Evolutionary conservation across 2,888 invertebrate species (phyloP), one percentile per base, ranked within the genome.

Genomic region (Xanthorhoe designata): DNA sequence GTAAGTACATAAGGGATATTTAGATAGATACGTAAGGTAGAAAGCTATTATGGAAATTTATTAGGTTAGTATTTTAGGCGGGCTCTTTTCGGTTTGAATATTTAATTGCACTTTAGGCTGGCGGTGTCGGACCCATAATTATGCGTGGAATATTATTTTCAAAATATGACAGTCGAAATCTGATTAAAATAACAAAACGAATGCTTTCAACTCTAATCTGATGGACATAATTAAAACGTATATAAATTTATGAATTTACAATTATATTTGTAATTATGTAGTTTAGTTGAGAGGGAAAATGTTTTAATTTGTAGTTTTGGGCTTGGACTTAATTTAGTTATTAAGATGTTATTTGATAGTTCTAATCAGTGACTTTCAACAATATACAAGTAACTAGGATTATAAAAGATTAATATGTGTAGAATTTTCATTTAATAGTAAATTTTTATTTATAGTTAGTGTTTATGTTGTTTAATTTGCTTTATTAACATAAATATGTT

Each of bases 41-140:
- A 71, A 68, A 71, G 71, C 65, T 66, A 66, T 74, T 68, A 54
- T 15, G 62, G 61, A 53, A 74, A 76, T 70, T 76, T 75, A 76
- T 70, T 67, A 67, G 73, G 71, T 76, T 70, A 75, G 68, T 74
- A 71, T 73, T 66, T 70, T 63, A 74, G 71, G 71, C 74, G 74
- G 74, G 63, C 57, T 71, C 72, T 69, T 71, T 74, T 50, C 70
- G 60, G 70, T 66, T 71, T 62, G 62, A 63, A 70, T 71, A 68
- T 74, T 68, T 74, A 74, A 74, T 74, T 72, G 68, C 68, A 64
- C 63, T 71, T 70, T 68, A 65, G 72, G 66, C 56, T 64, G 68
- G 59, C 66, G 68, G 69, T 70, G 67, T 66, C 71, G 66, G 67
- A 17, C 51, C 56, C 47, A 65, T 73, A 74, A 74, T 72, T 71